Base-by-base conservation (phyloP, 2,113 vertebrate species). In the Psittacara wagleri region DNA sequence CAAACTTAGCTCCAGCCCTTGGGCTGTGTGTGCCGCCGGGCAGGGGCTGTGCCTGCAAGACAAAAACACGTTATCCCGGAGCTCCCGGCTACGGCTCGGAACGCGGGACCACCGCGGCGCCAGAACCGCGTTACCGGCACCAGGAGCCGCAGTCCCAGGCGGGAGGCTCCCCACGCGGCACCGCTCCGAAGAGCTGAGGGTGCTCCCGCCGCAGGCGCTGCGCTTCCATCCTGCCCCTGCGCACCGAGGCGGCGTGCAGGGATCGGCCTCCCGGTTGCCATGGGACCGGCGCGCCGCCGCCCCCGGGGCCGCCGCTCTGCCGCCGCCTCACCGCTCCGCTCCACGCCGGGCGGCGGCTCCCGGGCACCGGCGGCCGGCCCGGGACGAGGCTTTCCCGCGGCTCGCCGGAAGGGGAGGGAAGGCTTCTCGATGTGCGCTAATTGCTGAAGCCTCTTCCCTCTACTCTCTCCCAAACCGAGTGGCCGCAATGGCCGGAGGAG, bases 61-160 rank as follows among this genome's bases (percentile, higher is more conserved):
- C 57, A 16, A 59, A n/a, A n/a, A 24, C 22, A 0, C 29, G 37
- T 7, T 18, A 11, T 4, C 41, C 15, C 10, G 0, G 49, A 27
- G 51, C 75, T 33, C 35, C 0, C 33, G 22, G 68, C 86, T 4
- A 1, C 25, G 11, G 43, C 76, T 31, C 7, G 75, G 37, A 33
- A 13, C 20, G 19, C 37, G 37, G 69, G 22, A 25, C 31, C 51
- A 0, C 9, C 44, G 9, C 67, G 3, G 14, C 6, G 6, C 23
- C 83, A 2, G 54, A 11, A 18, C 37, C 39, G n/a, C 39, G 33
- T 2, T 7, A 12, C 46, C 25, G 22, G 43, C 46, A 6, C 33
- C 41, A 16, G 4, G 11, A 28, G 5, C 31, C 43, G 6, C 59
- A 6, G 49, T 23, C 39, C 44, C n/a, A 35, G 23, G n/a, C 13